A percentile compares a stretch with the other conserved stretches of the same genome.
phyloP scores from a whole-genome alignment of 2,113 vertebrate species.

The Clarias gariepinus region DNA sequence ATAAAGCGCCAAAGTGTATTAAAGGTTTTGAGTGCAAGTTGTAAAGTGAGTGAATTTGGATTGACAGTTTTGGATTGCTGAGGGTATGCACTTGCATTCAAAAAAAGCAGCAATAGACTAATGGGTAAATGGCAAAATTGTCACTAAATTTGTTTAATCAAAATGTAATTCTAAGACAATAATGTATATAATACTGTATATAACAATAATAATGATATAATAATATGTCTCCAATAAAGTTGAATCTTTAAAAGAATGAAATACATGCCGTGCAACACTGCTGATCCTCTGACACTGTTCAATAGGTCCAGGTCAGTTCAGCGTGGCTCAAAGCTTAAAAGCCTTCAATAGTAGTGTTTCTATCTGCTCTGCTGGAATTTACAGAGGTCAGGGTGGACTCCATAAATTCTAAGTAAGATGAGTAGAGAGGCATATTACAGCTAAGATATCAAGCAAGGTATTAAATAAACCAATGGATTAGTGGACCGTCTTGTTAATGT shows the following conservation, averaged over 20 bases:
- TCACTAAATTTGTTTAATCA: neutral
- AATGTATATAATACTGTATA: neutral
- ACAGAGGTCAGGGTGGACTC: conserved; percentile 14
- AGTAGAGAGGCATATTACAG: neutral
- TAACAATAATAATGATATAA: neutral
- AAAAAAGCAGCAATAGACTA: neutral
- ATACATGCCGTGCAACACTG: neutral
- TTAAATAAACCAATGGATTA: conserved; percentile 39
- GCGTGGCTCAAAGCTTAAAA: conserved; percentile 29
- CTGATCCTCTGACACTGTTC: neutral
- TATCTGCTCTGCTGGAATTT: neutral
- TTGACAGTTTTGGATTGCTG: neutral
- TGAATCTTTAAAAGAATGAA: neutral
- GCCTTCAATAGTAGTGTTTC: neutral
- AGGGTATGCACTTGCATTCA: neutral
- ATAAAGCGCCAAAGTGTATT: too few species aligned
- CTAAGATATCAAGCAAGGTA: conserved; percentile 25
- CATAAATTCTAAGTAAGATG: conserved; percentile 12
- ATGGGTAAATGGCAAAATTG: neutral
- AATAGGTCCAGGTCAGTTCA: conserved; percentile 9
- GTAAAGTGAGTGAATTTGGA: too few species aligned
- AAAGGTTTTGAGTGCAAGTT: too few species aligned
- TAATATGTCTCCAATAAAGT: neutral
- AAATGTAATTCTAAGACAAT: neutral
- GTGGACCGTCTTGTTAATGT: conserved; percentile 23